Base-by-base conservation (phyloP, 2,888 invertebrate species). In the Andrena fulva region DNA sequence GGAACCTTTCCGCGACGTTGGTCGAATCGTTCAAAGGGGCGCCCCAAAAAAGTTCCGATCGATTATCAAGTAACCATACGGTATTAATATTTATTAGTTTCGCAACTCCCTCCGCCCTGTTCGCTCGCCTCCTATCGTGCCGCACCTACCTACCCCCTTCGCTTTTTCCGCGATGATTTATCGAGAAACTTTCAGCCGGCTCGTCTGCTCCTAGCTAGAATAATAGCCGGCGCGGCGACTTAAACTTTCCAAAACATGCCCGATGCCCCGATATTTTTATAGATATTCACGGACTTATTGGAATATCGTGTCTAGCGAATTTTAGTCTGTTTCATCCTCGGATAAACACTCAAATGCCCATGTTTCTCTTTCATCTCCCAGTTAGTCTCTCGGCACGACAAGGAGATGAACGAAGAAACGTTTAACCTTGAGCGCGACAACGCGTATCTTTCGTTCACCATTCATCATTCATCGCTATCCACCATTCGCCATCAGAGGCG, bases 11-110 rank as follows among this genome's bases (percentile, higher is more conserved):
- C 33, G 33, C 33, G 33, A 8, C 10, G 31, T 35, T 20, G 33
- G 24, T 29, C 10, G 48, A 56, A 64, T 16, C 10, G 77, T 75
- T 54, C 10, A 62, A 31, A 33, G 27, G n/a, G 20, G 33, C n/a
- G 33, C 10, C n/a, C 29, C 59, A n/a, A 4, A 5, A 50, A 76
- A 27, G 72, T 85, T 72, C 24, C 79, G 78, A 90, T 90, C 85
- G 89, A 87, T 87, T 86, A 86, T 83, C 74, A 86, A 88, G 86
- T 86, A 85, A 85, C 87, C 85, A 78, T 74, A 71, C 86, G 80
- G 85, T 90, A 91, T 91, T 91, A 89, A 91, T 91, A 92, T 92
- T 91, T 92, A 92, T 91, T 91, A 91, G 91, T 89, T 88, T 85
- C 89, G 85, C 87, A 91, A 90, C 89, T 91, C 84, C 67, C 70